Evolutionary conservation across 2,797 vertebrate species (phyloP).

Genomic region (Falco biarmicus): DNA sequence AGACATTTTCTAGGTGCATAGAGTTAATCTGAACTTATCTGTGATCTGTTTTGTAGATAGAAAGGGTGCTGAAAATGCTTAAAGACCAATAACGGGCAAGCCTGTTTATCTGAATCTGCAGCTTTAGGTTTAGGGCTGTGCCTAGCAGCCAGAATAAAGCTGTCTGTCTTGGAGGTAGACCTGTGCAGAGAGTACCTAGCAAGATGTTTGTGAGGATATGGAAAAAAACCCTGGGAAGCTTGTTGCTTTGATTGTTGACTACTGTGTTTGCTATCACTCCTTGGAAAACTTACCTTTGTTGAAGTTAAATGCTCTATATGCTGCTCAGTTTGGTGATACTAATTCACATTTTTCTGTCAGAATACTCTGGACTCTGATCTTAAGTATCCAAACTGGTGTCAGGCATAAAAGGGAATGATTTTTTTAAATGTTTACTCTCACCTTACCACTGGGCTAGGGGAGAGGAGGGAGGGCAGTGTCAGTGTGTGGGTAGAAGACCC

Average conservation of each 20-base stretch:
- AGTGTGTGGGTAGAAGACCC: neutral
- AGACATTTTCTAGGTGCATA: neutral
- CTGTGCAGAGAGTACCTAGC: neutral
- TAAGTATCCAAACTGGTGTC: neutral
- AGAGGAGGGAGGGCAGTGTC: rapidly evolving
- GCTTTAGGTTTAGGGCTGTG: neutral
- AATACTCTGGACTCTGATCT: neutral
- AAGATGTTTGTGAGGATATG: neutral
- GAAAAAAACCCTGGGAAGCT: neutral
- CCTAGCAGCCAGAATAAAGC: neutral
- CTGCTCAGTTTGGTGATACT: neutral
- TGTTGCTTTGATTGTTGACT: neutral
- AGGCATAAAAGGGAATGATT: neutral
- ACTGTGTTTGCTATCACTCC: rapidly evolving
- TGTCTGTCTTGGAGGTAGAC: neutral
- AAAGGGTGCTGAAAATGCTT: neutral
- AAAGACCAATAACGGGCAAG: neutral
- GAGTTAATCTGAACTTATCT: neutral
- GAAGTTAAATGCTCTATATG: neutral
- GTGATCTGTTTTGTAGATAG: neutral
- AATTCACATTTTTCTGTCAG: rapidly evolving
- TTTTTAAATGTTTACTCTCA: neutral
- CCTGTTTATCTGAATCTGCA: neutral
- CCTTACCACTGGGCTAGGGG: rapidly evolving
- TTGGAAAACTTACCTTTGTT: neutral